Percentiles rank a stretch among this genome's conserved stretches.
Evolutionary conservation across 64 coral and sea anemone species (phyloP).

Genomic region (Hydrozoanthus tunicans): DNA sequence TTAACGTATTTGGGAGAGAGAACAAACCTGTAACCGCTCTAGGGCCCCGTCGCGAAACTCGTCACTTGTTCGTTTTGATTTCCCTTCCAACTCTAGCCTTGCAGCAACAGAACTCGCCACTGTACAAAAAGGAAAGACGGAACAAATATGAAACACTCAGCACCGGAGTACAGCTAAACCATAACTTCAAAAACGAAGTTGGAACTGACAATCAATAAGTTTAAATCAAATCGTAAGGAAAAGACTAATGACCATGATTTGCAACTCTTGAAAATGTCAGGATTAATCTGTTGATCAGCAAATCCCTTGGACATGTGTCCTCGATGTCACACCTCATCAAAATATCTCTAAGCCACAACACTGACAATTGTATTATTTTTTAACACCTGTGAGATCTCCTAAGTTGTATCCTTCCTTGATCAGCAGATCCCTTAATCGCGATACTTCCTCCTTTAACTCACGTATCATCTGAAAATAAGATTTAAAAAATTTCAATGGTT

Average conservation of each 20-base stretch:
- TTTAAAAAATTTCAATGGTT: no score
- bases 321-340: not conserved
- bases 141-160: not conserved
- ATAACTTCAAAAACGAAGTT: not conserved
- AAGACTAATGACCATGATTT: no score
- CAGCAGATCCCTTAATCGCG: conserved; percentile 76
- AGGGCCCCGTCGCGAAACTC: conserved; percentile 54
- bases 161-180: not conserved
- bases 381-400: conserved; percentile 74
- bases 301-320: no score
- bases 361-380: not conserved
- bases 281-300: no score
- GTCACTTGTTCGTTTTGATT: conserved; percentile 43
- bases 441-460: conserved; percentile 92
- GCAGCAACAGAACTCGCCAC: conserved; percentile 21
- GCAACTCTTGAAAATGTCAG: no score
- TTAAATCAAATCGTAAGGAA: no score
- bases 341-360: not conserved
- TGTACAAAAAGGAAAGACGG: not conserved
- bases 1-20: not conserved
- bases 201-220: no score
- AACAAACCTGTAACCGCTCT: conserved; percentile 27
- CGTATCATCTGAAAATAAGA: conserved; percentile 73
- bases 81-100: conserved; percentile 26
- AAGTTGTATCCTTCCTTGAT: conserved; percentile 81